Evolutionary conservation across 2,797 vertebrate genomes (phyloP).

Genomic region (Clarias platycephalus): DNA sequence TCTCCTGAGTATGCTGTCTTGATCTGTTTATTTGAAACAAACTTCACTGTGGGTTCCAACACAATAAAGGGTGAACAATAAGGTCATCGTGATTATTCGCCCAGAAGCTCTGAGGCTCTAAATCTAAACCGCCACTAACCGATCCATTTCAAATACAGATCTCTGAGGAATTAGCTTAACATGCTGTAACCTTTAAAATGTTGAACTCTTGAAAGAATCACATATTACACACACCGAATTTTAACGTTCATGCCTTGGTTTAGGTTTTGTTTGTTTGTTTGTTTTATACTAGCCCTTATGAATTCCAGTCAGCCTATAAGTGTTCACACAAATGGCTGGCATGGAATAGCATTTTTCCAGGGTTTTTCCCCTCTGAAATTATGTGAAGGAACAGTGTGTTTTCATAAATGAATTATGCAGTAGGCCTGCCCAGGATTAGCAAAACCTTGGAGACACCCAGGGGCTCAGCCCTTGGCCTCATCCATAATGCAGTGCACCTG

Average conservation of each 20-base stretch:
- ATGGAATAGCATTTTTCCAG: constrained; percentile 15
- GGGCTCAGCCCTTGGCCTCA: constrained; percentile 61
- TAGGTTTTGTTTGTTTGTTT: neutral
- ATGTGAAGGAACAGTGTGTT: constrained; percentile 62
- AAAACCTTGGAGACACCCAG: constrained; percentile 60
- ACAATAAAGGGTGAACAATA: constrained; percentile 24
- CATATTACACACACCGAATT: neutral
- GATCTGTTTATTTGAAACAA: constrained; percentile 7
- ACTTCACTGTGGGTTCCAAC: neutral
- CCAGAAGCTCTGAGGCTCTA: constrained; percentile 10
- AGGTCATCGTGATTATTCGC: constrained; percentile 8
- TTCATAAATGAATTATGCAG: constrained; percentile 70
- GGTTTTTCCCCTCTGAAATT: constrained; percentile 27
- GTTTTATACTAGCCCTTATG: constrained; percentile 4
- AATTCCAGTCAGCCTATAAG: neutral
- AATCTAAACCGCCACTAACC: constrained; percentile 1
- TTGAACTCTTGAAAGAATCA: neutral
- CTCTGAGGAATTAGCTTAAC: constrained; percentile 1
- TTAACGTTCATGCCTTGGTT: neutral
- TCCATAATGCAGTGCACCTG: constrained; percentile 66
- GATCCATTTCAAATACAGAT: constrained; percentile 20
- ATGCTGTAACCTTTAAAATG: constrained; percentile 15
- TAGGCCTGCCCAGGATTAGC: constrained; percentile 59
- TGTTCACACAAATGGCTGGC: neutral
- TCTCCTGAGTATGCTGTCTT: constrained; percentile 17